These are phyloP conservation scores for Cheilosia variabilis DNA, from an alignment of 2,888 invertebrate species.

Conservation along the genomic window DNA sequence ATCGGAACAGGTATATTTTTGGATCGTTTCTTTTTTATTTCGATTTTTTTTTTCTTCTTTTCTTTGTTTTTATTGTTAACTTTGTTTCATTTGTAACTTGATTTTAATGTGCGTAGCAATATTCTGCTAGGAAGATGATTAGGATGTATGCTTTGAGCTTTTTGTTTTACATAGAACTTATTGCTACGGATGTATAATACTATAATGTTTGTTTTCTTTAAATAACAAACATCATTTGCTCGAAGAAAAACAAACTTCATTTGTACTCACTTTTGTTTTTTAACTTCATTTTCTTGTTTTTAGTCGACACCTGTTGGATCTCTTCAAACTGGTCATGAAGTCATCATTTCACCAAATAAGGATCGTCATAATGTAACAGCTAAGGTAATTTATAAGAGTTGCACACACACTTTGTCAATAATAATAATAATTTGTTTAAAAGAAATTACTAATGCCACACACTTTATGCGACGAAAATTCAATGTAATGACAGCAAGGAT, in stretches of 20 bases:
- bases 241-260: constrained; percentile 41
- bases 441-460: constrained; percentile 20
- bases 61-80: constrained; percentile 36
- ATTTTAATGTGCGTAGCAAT: constrained; percentile 19
- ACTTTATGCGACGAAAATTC: constrained; percentile 14
- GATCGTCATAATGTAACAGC: constrained; percentile 92
- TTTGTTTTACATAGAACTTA: constrained; percentile 4
- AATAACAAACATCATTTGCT: constrained; percentile 73
- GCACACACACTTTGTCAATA: constrained; percentile 38
- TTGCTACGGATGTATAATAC: constrained; percentile 4
- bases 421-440: not conserved
- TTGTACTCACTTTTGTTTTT: constrained; percentile 67
- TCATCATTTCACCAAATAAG: constrained; percentile 94
- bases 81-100: constrained; percentile 24
- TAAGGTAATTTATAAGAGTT: constrained; percentile 86
- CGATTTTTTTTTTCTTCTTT: not conserved
- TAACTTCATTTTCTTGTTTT: constrained; percentile 80
- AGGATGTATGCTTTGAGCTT: constrained; percentile 28
- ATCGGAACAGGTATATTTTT: constrained; percentile 90
- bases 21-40: constrained; percentile 38
- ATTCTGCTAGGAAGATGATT: constrained; percentile 24
- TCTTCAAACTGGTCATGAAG: constrained; percentile 95
- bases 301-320: constrained; percentile 97
- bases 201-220: constrained; percentile 14
- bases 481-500: constrained; percentile 19